These are phyloP conservation scores for Ophion ellenae DNA, from an alignment of 2,888 invertebrate genomes.

Conservation along the genomic window DNA sequence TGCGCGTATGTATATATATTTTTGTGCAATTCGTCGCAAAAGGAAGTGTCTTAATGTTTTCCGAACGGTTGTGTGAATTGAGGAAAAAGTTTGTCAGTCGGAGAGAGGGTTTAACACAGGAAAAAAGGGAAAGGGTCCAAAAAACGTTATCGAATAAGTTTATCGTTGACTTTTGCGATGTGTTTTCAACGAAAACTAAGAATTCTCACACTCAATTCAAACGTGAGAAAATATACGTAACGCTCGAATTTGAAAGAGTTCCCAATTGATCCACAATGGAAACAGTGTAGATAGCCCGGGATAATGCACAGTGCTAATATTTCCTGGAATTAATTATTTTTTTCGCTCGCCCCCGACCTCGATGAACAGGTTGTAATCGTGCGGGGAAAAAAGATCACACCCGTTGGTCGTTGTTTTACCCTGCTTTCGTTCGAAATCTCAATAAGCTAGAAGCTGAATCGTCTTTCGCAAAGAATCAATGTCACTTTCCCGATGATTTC, in stretches of 20 bases:
- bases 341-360: not conserved
- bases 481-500: not conserved
- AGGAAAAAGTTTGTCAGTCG: not conserved
- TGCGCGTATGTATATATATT: not conserved
- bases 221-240: not conserved
- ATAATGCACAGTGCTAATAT: conserved; percentile 21
- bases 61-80: not conserved
- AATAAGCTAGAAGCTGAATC: not conserved
- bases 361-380: not conserved
- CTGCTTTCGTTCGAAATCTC: not conserved
- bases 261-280: conserved; percentile 3
- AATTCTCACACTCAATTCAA: not conserved
- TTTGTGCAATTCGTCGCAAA: not conserved
- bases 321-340: not conserved
- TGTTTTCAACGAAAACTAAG: not conserved
- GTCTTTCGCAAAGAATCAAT: not conserved
- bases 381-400: not conserved
- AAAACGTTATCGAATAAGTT: conserved; percentile 8
- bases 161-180: conserved; percentile 2
- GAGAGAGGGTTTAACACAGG: conserved; percentile 6
- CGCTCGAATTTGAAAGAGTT: not conserved
- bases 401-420: not conserved
- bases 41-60: not conserved
- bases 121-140: not conserved
- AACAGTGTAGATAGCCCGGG: conserved; percentile 9